Conservation (phyloP, 1,140 invertebrate genomes). For the Hormaphis cornu region DNA sequence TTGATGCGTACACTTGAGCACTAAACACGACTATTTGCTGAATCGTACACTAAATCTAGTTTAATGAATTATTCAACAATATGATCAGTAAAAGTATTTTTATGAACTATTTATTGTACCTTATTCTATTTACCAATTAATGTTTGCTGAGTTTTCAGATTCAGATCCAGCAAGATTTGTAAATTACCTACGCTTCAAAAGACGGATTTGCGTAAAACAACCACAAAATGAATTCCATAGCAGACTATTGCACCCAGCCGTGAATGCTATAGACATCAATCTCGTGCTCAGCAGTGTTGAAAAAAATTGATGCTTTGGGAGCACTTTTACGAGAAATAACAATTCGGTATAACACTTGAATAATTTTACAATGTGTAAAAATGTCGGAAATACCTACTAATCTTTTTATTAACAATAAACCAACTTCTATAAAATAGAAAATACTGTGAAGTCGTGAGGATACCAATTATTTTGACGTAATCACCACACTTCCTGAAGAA, state of each 20-base stretch:
- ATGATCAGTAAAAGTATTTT: conserved; percentile 72
- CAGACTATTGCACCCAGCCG: no score
- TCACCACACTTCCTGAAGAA: conserved; percentile 87
- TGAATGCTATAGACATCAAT: no score
- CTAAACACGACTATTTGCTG: conserved; percentile 76
- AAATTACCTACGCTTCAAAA: no score
- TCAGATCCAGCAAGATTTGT: no score
- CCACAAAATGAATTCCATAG: no score
- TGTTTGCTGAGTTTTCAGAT: no score
- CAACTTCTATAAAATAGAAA: conserved; percentile 41
- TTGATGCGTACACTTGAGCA: conserved; percentile 73
- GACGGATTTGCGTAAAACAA: no score
- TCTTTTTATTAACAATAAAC: no score
- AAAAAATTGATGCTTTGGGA: no score
- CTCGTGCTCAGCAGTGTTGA: no score
- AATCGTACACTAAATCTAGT: conserved; percentile 69
- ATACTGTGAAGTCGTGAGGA: conserved; percentile 79
- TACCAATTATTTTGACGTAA: conserved; percentile 88
- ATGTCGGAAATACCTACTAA: not conserved
- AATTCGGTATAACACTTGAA: conserved; percentile 54
- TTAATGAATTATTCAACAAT: conserved; percentile 88
- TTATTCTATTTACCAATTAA: no score
- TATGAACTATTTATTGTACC: conserved; percentile 91
- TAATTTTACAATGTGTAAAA: not conserved
- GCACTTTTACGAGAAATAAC: no score